These are phyloP conservation scores for Trichogramma pretiosum DNA, from an alignment of 1,140 invertebrate genomes.

Conservation along the genomic window DNA sequence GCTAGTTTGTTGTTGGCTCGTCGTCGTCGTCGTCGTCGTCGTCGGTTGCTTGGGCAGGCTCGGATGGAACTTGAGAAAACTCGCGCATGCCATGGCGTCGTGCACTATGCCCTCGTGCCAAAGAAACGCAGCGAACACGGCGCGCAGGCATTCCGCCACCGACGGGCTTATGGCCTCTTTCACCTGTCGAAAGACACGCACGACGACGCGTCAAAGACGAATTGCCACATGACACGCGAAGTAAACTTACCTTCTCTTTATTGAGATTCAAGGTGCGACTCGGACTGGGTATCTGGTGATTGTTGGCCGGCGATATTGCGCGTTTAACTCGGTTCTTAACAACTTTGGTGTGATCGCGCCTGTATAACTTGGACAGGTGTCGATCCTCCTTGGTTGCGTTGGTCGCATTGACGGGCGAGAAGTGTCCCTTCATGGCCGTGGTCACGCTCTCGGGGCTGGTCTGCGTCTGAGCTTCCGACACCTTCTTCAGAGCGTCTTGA, in stretches of 20 bases:
- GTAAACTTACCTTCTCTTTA: conserved; percentile 32
- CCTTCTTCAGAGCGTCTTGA: conserved; percentile 41
- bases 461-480: conserved; percentile 67
- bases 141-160: conserved; percentile 82
- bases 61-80: conserved; percentile 92
- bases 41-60: conserved; percentile 62
- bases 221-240: conserved; percentile 23
- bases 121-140: conserved; percentile 89
- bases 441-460: conserved; percentile 60
- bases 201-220: conserved; percentile 27
- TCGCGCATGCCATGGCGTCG: conserved; percentile 94
- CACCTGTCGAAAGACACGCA: conserved; percentile 33
- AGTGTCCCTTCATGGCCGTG: conserved; percentile 49
- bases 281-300: conserved; percentile 37
- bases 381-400: conserved; percentile 52
- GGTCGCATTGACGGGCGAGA: conserved; percentile 53
- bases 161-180: conserved; percentile 86
- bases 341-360: conserved; percentile 50
- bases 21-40: conserved; percentile 24
- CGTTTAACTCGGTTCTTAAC: conserved; percentile 50
- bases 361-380: conserved; percentile 54
- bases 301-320: conserved; percentile 52
- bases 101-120: conserved; percentile 97
- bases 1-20: conserved; percentile 42
- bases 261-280: conserved; percentile 32